These are phyloP conservation scores for Takifugu ocellatus DNA, from an alignment of 2,797 vertebrate species.

Conservation along the genomic window DNA sequence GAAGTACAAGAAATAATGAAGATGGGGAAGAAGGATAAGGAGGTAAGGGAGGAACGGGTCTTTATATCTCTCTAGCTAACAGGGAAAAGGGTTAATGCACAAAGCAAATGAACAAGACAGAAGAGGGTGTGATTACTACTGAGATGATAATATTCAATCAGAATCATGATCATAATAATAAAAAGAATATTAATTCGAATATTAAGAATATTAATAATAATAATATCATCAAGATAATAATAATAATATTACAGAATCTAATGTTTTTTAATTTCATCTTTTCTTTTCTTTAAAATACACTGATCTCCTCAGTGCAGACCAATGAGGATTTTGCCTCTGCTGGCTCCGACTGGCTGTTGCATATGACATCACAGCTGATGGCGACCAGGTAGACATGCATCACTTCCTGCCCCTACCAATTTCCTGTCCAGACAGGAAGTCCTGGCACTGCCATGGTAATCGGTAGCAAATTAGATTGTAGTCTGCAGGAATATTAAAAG, in stretches of 20 bases:
- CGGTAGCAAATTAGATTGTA: constrained; percentile 55
- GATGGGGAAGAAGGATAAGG: neutral
- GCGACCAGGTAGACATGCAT: constrained; percentile 97
- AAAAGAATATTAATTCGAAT: constrained; percentile 79
- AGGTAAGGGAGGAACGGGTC: constrained; percentile 31
- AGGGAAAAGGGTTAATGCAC: constrained; percentile 92
- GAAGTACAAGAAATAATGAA: constrained; percentile 7
- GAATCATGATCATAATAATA: constrained; percentile 74
- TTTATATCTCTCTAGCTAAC: constrained; percentile 58
- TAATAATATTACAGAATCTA: constrained; percentile 94
- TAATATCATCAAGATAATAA: constrained; percentile 35
- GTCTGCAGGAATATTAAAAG: constrained; percentile 43
- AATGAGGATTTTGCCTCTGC: constrained; percentile 84
- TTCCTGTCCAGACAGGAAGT: constrained; percentile 67
- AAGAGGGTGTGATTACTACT: constrained; percentile 61
- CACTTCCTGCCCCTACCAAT: constrained; percentile 71
- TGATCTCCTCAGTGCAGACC: constrained; percentile 82
- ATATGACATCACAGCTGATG: constrained; percentile 99
- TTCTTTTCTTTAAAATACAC: constrained; percentile 91
- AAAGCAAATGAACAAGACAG: constrained; percentile 74
- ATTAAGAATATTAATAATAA: constrained; percentile 54
- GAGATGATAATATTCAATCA: constrained; percentile 73
- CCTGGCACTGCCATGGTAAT: constrained; percentile 66
- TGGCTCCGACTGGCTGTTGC: constrained; percentile 86
- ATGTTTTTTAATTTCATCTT: constrained; percentile 80